phyloP scores from a whole-genome alignment of 2,888 invertebrate genomes.

The Beris chalybata region DNA sequence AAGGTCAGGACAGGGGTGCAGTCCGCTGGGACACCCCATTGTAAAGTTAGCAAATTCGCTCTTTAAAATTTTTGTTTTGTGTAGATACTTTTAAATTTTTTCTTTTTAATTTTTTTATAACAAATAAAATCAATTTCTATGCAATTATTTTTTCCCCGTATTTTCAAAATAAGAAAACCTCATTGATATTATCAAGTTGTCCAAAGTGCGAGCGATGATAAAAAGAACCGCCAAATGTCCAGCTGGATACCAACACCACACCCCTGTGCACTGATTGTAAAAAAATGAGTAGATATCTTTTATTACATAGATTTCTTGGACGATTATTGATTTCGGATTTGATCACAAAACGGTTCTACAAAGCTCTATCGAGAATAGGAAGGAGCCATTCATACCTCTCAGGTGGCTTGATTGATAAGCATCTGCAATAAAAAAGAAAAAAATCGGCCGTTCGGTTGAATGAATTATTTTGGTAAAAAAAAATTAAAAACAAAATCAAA shows the following conservation, averaged over 20 bases:
- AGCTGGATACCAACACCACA: conserved; percentile 40
- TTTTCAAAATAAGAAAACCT: conserved; percentile 1
- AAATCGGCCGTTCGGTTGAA: conserved; percentile 58
- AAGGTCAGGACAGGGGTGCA: conserved; percentile 42
- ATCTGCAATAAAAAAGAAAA: conserved; percentile 69
- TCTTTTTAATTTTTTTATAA: not conserved
- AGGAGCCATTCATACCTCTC: conserved; percentile 63
- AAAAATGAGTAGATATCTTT: not conserved
- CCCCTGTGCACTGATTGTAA: conserved; percentile 41
- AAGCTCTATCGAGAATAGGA: conserved; percentile 32
- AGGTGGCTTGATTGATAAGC: conserved; percentile 75
- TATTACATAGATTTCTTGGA: conserved; percentile 36
- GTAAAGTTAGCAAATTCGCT: conserved; percentile 12
- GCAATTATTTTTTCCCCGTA: conserved; percentile 14
- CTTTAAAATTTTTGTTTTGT: conserved; percentile 26
- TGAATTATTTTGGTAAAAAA: conserved; percentile 56
- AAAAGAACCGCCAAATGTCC: conserved; percentile 4
- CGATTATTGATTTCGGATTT: conserved; percentile 38
- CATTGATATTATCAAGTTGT: conserved; percentile 1
- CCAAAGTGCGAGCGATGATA: not conserved
- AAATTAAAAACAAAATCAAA: conserved; percentile 39
- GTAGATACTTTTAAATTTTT: not conserved
- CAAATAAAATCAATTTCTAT: conserved; percentile 17
- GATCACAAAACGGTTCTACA: conserved; percentile 15
- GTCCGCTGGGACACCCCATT: conserved; percentile 39